Percentiles rank a stretch among this genome's conserved stretches.
phyloP scores from a whole-genome alignment of 2,797 vertebrate species.

The Petrocephalus sullivani region DNA sequence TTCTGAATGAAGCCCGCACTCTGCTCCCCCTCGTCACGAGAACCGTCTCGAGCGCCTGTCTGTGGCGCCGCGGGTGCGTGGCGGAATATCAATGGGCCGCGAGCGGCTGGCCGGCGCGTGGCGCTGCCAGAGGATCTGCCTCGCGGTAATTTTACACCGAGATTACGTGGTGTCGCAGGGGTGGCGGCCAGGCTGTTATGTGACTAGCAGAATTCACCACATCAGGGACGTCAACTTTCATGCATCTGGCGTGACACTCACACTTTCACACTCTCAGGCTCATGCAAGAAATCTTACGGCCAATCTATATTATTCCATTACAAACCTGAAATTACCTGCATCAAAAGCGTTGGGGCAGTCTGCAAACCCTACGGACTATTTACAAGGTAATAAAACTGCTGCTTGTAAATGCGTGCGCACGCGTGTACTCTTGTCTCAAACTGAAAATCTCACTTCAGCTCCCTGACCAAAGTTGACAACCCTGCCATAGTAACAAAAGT shows the following conservation, averaged over 20 bases:
- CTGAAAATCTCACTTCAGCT: neutral
- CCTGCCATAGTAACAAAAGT: neutral
- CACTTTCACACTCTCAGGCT: neutral
- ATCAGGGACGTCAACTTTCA: neutral
- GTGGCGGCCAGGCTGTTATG: neutral
- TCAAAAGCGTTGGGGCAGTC: neutral
- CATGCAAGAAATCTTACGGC: neutral
- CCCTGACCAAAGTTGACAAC: neutral
- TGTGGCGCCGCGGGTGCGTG: neutral
- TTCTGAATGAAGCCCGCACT: neutral
- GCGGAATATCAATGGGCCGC: slow-evolving; percentile 4
- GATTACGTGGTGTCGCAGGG: neutral
- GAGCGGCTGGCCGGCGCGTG: neutral
- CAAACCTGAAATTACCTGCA: neutral
- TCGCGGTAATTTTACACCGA: neutral
- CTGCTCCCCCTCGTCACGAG: neutral
- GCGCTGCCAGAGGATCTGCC: neutral
- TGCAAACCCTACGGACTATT: neutral
- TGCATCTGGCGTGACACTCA: neutral
- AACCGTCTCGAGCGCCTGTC: neutral
- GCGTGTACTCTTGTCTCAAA: neutral
- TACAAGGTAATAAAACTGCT: neutral
- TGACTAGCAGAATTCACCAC: neutral
- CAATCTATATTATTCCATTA: neutral
- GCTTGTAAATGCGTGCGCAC: neutral